These are phyloP conservation scores for Sesia bembeciformis DNA, from an alignment of 2,888 invertebrate genomes.

Conservation along the genomic window DNA sequence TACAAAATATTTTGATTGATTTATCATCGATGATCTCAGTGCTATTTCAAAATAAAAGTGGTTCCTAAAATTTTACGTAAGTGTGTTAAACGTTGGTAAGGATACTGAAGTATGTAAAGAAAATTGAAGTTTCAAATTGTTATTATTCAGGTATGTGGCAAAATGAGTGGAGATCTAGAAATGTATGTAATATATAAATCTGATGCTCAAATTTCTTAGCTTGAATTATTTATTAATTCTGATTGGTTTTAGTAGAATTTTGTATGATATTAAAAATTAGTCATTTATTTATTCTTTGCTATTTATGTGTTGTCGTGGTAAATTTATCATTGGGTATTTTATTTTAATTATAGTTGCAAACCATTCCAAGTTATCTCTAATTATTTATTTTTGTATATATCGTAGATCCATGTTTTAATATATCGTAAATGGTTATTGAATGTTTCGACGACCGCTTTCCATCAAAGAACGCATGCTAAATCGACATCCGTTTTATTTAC, in stretches of 20 bases:
- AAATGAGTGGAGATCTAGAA: slow-evolving; percentile 44
- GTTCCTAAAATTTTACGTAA: slow-evolving; percentile 11
- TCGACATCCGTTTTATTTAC: slow-evolving; percentile 11
- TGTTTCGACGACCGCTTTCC: slow-evolving; percentile 31
- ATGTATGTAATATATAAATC: slow-evolving; percentile 28
- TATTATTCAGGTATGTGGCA: slow-evolving; percentile 38
- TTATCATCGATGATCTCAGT: slow-evolving; percentile 5
- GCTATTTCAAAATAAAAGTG: slow-evolving; percentile 10
- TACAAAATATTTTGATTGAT: slow-evolving; percentile 1
- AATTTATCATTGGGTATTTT: slow-evolving; percentile 29
- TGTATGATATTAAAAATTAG: slow-evolving; percentile 19
- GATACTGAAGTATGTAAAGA: neutral
- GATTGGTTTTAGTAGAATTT: slow-evolving; percentile 37
- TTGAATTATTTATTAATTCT: slow-evolving; percentile 37
- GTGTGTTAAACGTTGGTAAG: neutral
- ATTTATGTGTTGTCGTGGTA: slow-evolving; percentile 11
- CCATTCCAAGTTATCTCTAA: slow-evolving; percentile 18
- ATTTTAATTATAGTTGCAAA: slow-evolving; percentile 38
- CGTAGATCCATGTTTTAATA: slow-evolving; percentile 34
- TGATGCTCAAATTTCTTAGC: slow-evolving; percentile 67
- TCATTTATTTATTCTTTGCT: slow-evolving; percentile 4
- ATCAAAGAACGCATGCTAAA: slow-evolving; percentile 35
- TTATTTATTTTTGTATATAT: slow-evolving; percentile 23
- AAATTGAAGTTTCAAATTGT: slow-evolving; percentile 49
- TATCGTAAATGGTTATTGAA: slow-evolving; percentile 22